Evolutionary conservation across 2,113 vertebrate species (phyloP).

Genomic region (Sphyrna mokarran): DNA sequence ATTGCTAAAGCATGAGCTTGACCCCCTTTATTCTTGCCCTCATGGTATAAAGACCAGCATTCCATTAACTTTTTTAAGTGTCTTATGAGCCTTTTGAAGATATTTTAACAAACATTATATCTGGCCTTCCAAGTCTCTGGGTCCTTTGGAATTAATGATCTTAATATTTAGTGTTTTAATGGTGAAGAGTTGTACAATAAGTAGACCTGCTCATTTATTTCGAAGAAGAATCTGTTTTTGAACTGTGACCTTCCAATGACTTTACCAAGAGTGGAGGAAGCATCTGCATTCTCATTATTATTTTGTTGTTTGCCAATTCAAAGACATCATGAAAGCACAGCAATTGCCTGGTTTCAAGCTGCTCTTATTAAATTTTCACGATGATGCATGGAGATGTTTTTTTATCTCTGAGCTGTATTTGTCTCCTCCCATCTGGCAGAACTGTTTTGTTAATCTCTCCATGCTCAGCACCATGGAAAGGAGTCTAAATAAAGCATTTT

Average conservation of each 20-base stretch:
- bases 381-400: background rate
- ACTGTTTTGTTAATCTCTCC: background rate
- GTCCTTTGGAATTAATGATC: background rate
- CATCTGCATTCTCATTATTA: background rate
- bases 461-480: background rate
- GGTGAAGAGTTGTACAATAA: background rate
- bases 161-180: background rate
- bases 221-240: background rate
- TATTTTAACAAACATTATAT: background rate
- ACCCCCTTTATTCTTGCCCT: too few species aligned
- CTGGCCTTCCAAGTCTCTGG: too few species aligned
- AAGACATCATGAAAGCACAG: background rate
- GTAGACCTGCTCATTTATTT: background rate
- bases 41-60: too few species aligned
- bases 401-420: background rate
- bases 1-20: too few species aligned
- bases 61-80: too few species aligned
- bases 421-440: background rate
- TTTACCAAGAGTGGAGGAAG: background rate
- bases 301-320: background rate
- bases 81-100: too few species aligned
- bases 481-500: background rate
- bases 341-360: background rate
- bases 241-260: background rate
- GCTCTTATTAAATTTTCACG: background rate